These are phyloP conservation scores for Dipodomys spectabilis DNA, from an alignment of 2,113 vertebrate species.

Conservation along the genomic window DNA sequence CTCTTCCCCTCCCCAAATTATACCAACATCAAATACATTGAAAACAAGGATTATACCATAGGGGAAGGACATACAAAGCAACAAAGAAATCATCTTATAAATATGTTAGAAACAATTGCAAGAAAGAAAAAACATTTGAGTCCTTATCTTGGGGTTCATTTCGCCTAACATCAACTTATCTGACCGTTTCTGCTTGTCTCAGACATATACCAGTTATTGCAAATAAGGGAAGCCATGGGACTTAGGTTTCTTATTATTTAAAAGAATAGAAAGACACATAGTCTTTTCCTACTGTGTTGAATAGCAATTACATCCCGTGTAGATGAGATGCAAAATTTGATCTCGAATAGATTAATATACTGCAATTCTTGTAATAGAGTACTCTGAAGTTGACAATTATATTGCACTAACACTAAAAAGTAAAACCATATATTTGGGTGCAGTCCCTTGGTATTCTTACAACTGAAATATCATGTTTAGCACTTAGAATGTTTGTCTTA, in stretches of 20 bases:
- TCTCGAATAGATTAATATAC: not conserved
- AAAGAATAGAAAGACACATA: not conserved
- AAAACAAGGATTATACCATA: no score
- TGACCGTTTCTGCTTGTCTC: no score
- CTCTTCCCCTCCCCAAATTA: no score
- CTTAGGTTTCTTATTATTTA: not conserved
- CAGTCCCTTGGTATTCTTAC: conserved; percentile 31
- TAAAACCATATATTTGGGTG: not conserved
- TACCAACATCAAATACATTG: no score
- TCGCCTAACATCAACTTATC: no score
- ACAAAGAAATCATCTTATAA: no score
- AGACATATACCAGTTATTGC: no score
- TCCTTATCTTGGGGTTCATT: no score
- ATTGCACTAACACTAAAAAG: conserved; percentile 2
- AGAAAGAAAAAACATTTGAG: no score
- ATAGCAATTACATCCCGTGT: not conserved
- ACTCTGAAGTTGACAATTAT: not conserved
- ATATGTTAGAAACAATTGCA: no score
- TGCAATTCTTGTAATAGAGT: not conserved
- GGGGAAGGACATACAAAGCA: no score
- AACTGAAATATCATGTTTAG: conserved; percentile 22
- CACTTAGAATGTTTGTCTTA: conserved; percentile 6
- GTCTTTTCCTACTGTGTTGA: not conserved
- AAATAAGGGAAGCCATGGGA: no score
- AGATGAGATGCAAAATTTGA: conserved; percentile 41